Conservation (phyloP, 1,140 invertebrate genomes). For the Sarcophaga bullata region DNA sequence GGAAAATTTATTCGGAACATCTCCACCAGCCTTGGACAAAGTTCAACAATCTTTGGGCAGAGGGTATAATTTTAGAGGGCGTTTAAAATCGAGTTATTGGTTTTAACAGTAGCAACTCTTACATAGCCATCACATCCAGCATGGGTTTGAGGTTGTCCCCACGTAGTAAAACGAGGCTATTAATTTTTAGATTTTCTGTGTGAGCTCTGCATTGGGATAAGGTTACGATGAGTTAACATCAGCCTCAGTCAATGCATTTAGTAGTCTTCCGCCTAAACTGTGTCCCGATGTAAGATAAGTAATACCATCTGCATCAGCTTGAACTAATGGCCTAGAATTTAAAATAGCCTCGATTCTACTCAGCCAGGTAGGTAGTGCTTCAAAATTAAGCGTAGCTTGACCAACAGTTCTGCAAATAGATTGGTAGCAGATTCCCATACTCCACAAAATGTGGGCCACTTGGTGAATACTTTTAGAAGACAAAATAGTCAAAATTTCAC, state of each 20-base stretch:
- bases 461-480: constrained; percentile 48
- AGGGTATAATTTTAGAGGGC: neutral
- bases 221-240: constrained; percentile 24
- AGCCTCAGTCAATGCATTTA: constrained; percentile 49
- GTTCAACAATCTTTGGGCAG: constrained; percentile 11
- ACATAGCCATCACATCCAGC: constrained; percentile 53
- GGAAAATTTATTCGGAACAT: neutral
- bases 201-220: neutral
- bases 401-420: constrained; percentile 45
- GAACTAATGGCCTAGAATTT: constrained; percentile 49
- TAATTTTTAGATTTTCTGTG: constrained; percentile 19
- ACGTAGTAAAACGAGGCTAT: constrained; percentile 51
- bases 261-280: constrained; percentile 56
- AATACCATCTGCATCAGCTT: constrained; percentile 50
- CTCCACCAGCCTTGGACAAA: neutral
- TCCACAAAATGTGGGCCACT: constrained; percentile 51
- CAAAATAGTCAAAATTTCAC: neutral
- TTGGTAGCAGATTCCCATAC: constrained; percentile 51
- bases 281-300: constrained; percentile 55
- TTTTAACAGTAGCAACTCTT: constrained; percentile 51
- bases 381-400: constrained; percentile 46
- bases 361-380: constrained; percentile 48
- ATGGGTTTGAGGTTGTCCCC: constrained; percentile 52
- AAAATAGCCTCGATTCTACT: constrained; percentile 50
- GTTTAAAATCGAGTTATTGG: constrained; percentile 24